Evolutionary conservation across 2,888 invertebrate species (phyloP).

Genomic region (Ypsolopha sequella): DNA sequence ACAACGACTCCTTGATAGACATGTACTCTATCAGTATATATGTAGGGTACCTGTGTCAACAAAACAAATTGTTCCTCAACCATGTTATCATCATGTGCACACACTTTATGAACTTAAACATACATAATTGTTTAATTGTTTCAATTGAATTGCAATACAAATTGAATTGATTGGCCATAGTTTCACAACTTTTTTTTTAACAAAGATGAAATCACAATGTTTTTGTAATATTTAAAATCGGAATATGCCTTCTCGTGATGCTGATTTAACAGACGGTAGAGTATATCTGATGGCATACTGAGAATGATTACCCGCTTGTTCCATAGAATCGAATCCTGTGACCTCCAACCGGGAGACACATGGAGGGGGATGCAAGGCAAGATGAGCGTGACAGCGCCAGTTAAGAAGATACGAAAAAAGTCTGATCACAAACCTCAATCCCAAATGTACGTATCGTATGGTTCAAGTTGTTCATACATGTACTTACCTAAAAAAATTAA

Average conservation of each 20-base stretch:
- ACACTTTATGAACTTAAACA: too few relatives aligned
- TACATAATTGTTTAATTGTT: too few relatives aligned
- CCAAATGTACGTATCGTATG: conserved; percentile 71
- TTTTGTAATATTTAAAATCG: too few relatives aligned
- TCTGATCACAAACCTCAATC: conserved; percentile 77
- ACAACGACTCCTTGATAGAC: conserved; percentile 47
- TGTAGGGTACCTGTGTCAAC: conserved; percentile 3
- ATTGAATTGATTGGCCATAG: too few relatives aligned
- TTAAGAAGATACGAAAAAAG: conserved; percentile 79
- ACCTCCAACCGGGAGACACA: conserved; percentile 78
- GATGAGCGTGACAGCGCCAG: conserved; percentile 82
- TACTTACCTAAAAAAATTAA: not conserved
- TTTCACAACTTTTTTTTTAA: too few relatives aligned
- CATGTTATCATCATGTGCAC: too few relatives aligned
- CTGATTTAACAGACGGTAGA: too few relatives aligned
- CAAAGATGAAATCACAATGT: too few relatives aligned
- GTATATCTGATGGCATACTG: too few relatives aligned
- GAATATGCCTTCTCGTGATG: too few relatives aligned
- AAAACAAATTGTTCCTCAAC: not conserved
- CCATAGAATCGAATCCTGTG: conserved; percentile 90
- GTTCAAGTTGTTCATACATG: conserved; percentile 11
- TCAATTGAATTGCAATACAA: too few relatives aligned
- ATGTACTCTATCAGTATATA: conserved; percentile 2
- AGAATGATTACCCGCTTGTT: conserved; percentile 56
- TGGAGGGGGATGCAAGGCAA: conserved; percentile 87